Evolutionary conservation across 2,797 vertebrate genomes (phyloP), one percentile per base, ranked within the genome.

Genomic region (Labroides dimidiatus): DNA sequence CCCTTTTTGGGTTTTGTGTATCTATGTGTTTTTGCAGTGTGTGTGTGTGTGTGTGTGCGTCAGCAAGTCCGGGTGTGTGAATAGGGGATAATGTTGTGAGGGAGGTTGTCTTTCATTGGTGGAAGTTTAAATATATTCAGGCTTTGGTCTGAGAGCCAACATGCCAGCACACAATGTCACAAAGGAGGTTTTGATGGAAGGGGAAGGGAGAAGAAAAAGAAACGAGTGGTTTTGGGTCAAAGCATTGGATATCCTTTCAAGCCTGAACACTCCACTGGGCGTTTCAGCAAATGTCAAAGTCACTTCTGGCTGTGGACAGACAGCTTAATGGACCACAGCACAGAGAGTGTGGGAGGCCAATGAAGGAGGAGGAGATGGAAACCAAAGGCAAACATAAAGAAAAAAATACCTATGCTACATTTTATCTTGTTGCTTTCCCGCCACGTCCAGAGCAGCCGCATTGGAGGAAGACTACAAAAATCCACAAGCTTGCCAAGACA

Each of bases 251-350:
- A 86, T 90, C 80, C 87, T 89, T 92, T 91, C 88, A 91, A 88
- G 85, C 88, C 66, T 89, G 84, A 87, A 84, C 81, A 90, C 81
- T 91, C 89, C 85, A 84, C 89, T 90, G 90, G 88, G 89, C 79
- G 86, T 90, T 89, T 90, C 87, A 88, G 86, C 86, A 91, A 89
- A 91, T 90, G 91, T 90, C 91, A 93, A 87, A 92, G 86, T 90
- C 86, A 86, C 85, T 90, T 64, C 84, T 87, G 87, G 78, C 84
- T 84, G 84, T 84, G 83, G 89, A 90, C 75, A 84, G 87, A 85
- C 86, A 87, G 82, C 81, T 87, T 89, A 91, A 91, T 91, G 90
- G 90, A 90, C 78, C 88, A 89, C 84, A 77, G 84, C 78, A 67
- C 73, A 69, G 62, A 16, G 61, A 83, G 75, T 80, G 79, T 78